These are phyloP conservation scores for Meleagris gallopavo DNA, from an alignment of 2,113 vertebrate genomes.

Conservation along the genomic window DNA sequence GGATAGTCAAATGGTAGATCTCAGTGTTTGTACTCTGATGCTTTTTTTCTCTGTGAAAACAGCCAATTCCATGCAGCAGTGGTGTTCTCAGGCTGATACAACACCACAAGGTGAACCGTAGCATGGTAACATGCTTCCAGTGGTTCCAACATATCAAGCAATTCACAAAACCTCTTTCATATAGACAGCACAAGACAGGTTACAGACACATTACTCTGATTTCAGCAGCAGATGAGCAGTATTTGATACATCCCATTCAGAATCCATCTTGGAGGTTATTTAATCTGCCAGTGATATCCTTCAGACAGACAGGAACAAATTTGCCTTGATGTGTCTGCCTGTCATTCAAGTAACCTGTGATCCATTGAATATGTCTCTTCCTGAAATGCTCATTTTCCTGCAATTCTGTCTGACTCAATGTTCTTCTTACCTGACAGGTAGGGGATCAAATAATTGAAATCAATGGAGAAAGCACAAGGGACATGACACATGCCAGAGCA, in stretches of 20 bases:
- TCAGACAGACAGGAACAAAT: slow-evolving; percentile 63
- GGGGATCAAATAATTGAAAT: slow-evolving; percentile 99
- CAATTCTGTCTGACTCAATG: slow-evolving; percentile 61
- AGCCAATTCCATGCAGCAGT: not conserved
- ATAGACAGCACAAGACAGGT: not conserved
- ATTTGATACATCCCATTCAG: slow-evolving; percentile 36
- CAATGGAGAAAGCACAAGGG: slow-evolving; percentile 95
- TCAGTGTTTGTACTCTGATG: not conserved
- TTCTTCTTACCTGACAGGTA: slow-evolving; percentile 83
- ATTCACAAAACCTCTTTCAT: not conserved
- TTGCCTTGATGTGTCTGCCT: slow-evolving; percentile 62
- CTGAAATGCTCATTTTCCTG: slow-evolving; percentile 53
- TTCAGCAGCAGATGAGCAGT: not conserved
- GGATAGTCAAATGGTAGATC: not conserved
- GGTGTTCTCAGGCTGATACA: not conserved
- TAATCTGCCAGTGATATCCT: slow-evolving; percentile 51
- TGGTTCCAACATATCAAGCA: not conserved
- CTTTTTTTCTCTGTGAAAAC: not conserved
- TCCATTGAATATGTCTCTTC: slow-evolving; percentile 49
- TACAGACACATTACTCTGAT: not conserved
- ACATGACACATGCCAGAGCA: slow-evolving; percentile 96
- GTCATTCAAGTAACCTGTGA: slow-evolving; percentile 46
- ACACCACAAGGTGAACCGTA: not conserved
- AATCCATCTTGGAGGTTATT: slow-evolving; percentile 48
- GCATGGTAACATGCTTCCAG: not conserved